These are phyloP conservation scores for Ectobius pallidus DNA, from an alignment of 2,888 invertebrate species.

Conservation along the genomic window DNA sequence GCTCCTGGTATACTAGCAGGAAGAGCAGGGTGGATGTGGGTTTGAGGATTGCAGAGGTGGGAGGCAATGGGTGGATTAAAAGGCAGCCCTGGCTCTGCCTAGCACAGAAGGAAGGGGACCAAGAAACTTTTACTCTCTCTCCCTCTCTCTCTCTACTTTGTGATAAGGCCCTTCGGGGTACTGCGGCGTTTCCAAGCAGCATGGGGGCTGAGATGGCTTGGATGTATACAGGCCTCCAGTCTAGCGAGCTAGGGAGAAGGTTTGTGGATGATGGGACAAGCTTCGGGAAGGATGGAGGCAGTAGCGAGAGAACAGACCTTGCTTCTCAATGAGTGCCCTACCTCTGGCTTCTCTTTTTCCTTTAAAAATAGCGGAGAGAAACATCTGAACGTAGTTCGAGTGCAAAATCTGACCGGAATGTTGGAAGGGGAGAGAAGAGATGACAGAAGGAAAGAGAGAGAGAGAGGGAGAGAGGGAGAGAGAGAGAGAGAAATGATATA, in stretches of 20 bases:
- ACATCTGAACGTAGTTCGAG: no score
- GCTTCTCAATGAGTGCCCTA: not conserved
- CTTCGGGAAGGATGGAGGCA: not conserved
- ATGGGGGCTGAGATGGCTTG: no score
- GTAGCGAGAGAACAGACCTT: not conserved
- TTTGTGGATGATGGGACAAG: not conserved
- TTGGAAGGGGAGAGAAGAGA: no score
- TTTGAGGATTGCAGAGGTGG: not conserved
- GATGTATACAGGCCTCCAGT: no score
- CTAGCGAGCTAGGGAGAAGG: not conserved
- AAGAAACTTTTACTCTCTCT: constrained; percentile 26
- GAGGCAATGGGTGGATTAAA: constrained; percentile 15
- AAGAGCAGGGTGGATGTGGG: not conserved
- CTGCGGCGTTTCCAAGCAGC: not conserved
- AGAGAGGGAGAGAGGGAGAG: no score
- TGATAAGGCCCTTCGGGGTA: constrained; percentile 33
- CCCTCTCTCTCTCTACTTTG: constrained; percentile 22
- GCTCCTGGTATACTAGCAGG: not conserved
- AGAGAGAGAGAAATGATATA: no score
- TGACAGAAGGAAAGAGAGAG: no score
- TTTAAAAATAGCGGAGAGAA: no score
- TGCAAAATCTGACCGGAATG: no score
- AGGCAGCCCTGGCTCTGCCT: not conserved
- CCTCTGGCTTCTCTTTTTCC: not conserved
- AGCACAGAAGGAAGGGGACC: not conserved